Evolutionary conservation across 2,888 invertebrate species (phyloP).

Genomic region (Cosmia trapezina): DNA sequence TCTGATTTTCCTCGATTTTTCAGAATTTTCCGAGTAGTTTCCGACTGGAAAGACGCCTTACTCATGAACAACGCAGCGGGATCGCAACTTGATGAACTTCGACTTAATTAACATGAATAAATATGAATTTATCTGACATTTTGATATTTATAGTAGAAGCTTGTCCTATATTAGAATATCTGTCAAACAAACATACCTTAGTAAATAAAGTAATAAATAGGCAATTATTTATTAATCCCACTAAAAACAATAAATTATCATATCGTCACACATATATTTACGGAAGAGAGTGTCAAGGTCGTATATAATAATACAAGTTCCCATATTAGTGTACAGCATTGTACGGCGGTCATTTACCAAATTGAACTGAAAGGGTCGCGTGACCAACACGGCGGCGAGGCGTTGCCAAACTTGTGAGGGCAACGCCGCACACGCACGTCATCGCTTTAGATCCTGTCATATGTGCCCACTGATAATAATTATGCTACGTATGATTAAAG

Average conservation of each 20-base stretch:
- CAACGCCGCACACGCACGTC: slow-evolving; percentile 76
- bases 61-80: slow-evolving; percentile 2
- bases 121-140: not conserved
- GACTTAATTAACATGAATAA: slow-evolving; percentile 11
- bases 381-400: slow-evolving; percentile 74
- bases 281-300: slow-evolving; percentile 66
- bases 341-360: slow-evolving; percentile 80
- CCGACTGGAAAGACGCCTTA: not conserved
- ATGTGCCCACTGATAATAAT: slow-evolving; percentile 54
- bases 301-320: slow-evolving; percentile 68
- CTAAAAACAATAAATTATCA: slow-evolving; percentile 3
- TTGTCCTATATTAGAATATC: not conserved
- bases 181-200: not conserved
- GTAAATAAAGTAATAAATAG: not conserved
- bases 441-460: slow-evolving; percentile 65
- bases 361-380: slow-evolving; percentile 75
- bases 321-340: slow-evolving; percentile 65
- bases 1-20: not conserved
- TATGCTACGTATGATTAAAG: slow-evolving; percentile 33
- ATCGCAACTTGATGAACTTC: not conserved
- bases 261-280: slow-evolving; percentile 46
- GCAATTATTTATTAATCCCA: not conserved
- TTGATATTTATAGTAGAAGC: not conserved
- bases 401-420: slow-evolving; percentile 81
- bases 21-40: not conserved